Conservation (phyloP, 2,113 vertebrate genomes). For the Sebastes fasciatus region DNA sequence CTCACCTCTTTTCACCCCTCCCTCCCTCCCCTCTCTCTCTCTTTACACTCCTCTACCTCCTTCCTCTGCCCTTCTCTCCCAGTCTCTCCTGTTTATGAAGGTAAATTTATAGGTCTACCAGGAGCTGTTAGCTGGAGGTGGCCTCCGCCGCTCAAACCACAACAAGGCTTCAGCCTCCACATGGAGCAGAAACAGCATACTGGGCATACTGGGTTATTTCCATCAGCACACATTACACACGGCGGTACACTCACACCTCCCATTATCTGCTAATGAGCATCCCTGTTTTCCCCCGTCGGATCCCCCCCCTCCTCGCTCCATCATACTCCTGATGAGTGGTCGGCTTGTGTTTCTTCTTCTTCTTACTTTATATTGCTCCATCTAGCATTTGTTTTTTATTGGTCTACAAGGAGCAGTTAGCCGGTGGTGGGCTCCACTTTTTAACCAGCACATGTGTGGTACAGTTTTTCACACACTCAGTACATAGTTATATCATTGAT, state of each 20-base stretch:
- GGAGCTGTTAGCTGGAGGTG: conserved; percentile 82
- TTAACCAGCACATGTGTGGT: conserved; percentile 75
- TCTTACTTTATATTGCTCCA: conserved; percentile 72
- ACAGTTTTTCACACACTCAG: conserved; percentile 68
- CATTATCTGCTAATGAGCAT: conserved; percentile 76
- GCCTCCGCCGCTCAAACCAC: conserved; percentile 80
- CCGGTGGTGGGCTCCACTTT: conserved; percentile 73
- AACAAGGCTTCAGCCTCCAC: conserved; percentile 76
- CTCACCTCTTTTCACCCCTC: conserved; percentile 24
- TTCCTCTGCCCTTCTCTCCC: conserved; percentile 57
- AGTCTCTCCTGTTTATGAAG: conserved; percentile 84
- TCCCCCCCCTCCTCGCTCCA: conserved; percentile 20
- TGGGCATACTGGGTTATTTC: conserved; percentile 67
- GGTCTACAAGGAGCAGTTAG: conserved; percentile 81
- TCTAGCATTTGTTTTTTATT: conserved; percentile 83
- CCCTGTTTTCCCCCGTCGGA: conserved; percentile 39
- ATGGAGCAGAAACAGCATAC: conserved; percentile 63
- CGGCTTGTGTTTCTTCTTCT: conserved; percentile 17
- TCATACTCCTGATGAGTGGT: conserved; percentile 59
- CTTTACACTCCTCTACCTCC: conserved; percentile 62
- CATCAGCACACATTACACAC: conserved; percentile 63
- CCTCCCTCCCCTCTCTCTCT: conserved; percentile 17
- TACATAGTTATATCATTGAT: conserved; percentile 60
- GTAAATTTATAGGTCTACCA: conserved; percentile 85
- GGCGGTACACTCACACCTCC: conserved; percentile 66